These are phyloP conservation scores for Poeciliopsis presidionis DNA, from an alignment of 2,797 vertebrate species.

Conservation along the genomic window DNA sequence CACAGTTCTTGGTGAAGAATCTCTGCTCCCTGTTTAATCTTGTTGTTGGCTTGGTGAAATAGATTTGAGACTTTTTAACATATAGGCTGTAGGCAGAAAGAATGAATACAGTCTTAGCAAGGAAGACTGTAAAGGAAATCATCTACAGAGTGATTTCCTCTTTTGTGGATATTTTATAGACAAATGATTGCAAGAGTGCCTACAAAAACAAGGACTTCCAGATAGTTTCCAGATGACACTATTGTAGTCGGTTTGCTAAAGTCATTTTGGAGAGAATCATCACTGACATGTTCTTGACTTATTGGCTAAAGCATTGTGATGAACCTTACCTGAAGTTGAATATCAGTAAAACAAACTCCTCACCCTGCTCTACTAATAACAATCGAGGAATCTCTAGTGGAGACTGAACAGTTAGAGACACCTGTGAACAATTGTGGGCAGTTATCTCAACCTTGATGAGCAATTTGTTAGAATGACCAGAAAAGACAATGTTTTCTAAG, in stretches of 20 bases:
- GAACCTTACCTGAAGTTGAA: no score
- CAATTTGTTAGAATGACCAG: background rate
- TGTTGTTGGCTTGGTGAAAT: background rate
- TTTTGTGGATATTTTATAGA: no score
- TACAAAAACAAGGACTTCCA: no score
- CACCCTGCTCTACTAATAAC: background rate
- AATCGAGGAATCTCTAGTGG: background rate
- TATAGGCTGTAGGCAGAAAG: background rate
- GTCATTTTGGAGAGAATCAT: no score
- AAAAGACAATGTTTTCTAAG: background rate
- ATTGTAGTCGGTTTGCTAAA: no score
- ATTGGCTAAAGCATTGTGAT: no score
- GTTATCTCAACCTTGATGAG: background rate
- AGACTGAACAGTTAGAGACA: background rate
- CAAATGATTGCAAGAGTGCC: no score
- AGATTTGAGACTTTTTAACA: background rate
- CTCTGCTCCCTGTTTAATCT: background rate
- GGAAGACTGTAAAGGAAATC: background rate
- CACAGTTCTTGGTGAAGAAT: background rate
- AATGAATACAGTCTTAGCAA: background rate
- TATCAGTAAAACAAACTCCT: background rate
- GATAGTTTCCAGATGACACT: no score
- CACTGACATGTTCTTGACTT: no score
- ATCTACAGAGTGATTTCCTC: no score
- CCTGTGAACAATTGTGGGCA: background rate